A percentile compares a stretch with the other conserved stretches of the same genome.
Evolutionary conservation across 2,888 invertebrate genomes (phyloP).

Genomic region (Drosophila koepferae): DNA sequence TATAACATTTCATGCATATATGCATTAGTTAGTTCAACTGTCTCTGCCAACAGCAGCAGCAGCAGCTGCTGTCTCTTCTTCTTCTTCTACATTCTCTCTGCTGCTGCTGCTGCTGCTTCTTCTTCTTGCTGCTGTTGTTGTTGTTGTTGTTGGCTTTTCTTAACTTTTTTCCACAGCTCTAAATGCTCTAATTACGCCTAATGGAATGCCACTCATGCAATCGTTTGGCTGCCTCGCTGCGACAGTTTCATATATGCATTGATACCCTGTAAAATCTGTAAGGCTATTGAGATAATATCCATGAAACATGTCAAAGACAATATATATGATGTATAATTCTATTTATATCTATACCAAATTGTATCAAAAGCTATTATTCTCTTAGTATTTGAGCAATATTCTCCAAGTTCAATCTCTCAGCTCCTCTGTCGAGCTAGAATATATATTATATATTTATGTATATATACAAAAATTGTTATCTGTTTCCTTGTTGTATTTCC

Average conservation of each 20-base stretch:
- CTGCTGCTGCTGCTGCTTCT: slow-evolving; percentile 45
- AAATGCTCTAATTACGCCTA: slow-evolving; percentile 81
- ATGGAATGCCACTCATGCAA: slow-evolving; percentile 67
- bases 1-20: slow-evolving; percentile 28
- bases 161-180: slow-evolving; percentile 68
- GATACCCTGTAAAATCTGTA: background rate
- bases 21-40: slow-evolving; percentile 26
- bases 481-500: too few species aligned
- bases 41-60: slow-evolving; percentile 6
- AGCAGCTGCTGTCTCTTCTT: slow-evolving; percentile 20
- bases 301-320: background rate
- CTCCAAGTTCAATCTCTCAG: too few species aligned
- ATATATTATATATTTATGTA: too few species aligned
- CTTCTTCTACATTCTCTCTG: slow-evolving; percentile 42
- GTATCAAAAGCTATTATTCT: background rate
- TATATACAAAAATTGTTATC: too few species aligned
- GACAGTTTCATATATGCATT: slow-evolving; percentile 39
- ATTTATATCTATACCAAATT: background rate
- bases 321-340: background rate
- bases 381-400: too few species aligned
- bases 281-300: background rate
- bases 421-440: too few species aligned
- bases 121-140: slow-evolving; percentile 23
- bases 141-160: slow-evolving; percentile 57
- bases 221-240: slow-evolving; percentile 3